phyloP scores from a whole-genome alignment of 2,888 invertebrate genomes.

The Neria commutata region DNA sequence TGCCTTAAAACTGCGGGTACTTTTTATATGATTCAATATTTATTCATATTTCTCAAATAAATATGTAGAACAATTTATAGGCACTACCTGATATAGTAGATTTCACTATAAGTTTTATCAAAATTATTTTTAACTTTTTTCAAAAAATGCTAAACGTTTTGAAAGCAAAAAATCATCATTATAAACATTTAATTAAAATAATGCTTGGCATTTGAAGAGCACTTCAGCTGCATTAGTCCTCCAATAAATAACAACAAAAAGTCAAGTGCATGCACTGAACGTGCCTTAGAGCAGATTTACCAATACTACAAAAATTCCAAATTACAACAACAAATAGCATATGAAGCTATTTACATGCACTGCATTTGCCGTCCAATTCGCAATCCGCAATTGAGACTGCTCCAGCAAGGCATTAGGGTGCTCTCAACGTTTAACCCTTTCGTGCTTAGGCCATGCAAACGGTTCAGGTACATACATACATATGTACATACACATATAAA shows the following conservation, averaged over 20 bases:
- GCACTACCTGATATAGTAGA: too few relatives aligned
- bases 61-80: too few relatives aligned
- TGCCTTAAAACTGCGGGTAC: too few relatives aligned
- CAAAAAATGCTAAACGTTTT: too few relatives aligned
- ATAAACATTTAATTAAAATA: too few relatives aligned
- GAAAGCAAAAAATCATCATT: too few relatives aligned
- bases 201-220: neutral
- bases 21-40: too few relatives aligned
- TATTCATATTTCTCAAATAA: too few relatives aligned
- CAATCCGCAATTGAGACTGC: constrained; percentile 53
- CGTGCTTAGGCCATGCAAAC: neutral
- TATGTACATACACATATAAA: neutral
- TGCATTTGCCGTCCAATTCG: neutral
- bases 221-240: neutral
- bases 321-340: neutral
- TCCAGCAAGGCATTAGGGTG: constrained; percentile 42
- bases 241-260: neutral
- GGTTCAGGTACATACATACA: neutral
- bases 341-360: neutral
- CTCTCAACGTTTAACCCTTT: neutral
- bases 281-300: constrained; percentile 15
- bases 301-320: constrained; percentile 8
- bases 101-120: too few relatives aligned
- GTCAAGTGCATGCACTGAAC: constrained; percentile 6
- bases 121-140: too few relatives aligned